A percentile compares a stretch with the other conserved stretches of the same genome.
Evolutionary conservation across 1,140 invertebrate genomes (phyloP).

Genomic region (Cydia strobilella): DNA sequence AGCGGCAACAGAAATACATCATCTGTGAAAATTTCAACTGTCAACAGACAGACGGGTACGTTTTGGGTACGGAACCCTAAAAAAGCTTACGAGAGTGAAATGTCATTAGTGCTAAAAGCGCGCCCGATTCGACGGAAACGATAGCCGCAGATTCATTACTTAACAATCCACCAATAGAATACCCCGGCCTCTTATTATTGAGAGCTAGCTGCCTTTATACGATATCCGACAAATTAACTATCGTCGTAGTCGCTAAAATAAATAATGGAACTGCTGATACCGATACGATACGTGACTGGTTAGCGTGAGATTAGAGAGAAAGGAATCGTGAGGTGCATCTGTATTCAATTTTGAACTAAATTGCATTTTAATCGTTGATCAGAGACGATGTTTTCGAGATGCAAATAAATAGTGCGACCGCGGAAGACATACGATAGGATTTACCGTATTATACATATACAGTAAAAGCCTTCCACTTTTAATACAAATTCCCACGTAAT

Average conservation of each 20-base stretch:
- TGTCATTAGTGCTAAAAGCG: conserved; percentile 25
- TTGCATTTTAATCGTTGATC: conserved; percentile 36
- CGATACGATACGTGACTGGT: conserved; percentile 24
- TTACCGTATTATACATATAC: too few species aligned
- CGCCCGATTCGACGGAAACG: background rate
- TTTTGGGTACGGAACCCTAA: too few species aligned
- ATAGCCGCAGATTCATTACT: conserved; percentile 16
- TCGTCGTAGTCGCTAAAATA: conserved; percentile 16
- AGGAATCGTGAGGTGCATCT: conserved; percentile 31
- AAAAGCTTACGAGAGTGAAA: background rate
- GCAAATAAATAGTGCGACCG: background rate
- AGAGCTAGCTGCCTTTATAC: conserved; percentile 14
- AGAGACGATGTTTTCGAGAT: background rate
- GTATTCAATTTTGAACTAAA: conserved; percentile 40
- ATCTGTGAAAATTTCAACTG: too few species aligned
- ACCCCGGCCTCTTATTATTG: conserved; percentile 5
- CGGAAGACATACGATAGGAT: too few species aligned
- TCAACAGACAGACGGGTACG: too few species aligned
- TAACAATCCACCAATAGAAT: background rate
- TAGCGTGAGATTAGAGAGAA: conserved; percentile 6
- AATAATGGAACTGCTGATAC: conserved; percentile 2
- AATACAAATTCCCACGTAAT: too few species aligned
- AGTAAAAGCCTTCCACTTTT: too few species aligned
- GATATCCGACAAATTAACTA: conserved; percentile 12
- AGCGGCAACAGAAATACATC: too few species aligned